Evolutionary conservation across 2,888 invertebrate species (phyloP), one percentile per base, ranked within the genome.

Genomic region (Panopea generosa): DNA sequence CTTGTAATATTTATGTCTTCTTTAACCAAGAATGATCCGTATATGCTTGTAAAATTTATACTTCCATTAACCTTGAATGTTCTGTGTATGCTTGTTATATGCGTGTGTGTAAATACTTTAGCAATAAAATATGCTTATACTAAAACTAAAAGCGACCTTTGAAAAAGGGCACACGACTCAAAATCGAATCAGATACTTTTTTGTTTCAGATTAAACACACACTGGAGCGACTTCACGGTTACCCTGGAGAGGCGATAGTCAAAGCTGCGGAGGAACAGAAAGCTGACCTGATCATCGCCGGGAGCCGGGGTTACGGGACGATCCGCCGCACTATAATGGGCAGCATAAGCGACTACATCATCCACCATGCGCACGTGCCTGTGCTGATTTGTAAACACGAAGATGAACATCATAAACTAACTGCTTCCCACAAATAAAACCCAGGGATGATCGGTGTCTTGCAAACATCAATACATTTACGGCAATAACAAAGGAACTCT

Each of bases 321-420:
- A 50, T 77, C 2, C 57, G 77, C 11, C 67, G 77, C n/a, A 77
- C 77, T 14, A 72, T 77, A 18, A 59, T 77, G 68, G 77, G 77
- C 27, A 77, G 77, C 53, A 66, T 72, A 18, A 77, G 77, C 26
- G 77, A 77, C 50, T 77, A 72, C 49, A 53, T 77, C 6, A 60
- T 72, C 0, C 77, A 77, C 50, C 77, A 77, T 29, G 27, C 77
- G 1, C 67, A 72, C 40, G 33, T 77, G 4, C 77, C 77, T 1
- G 77, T 77, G 2, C 43, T 71, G 7, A 60, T 77, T 24, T 71
- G 71, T 20, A 76, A 76, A 53, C 76, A 76, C 38, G 33, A 63
- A 24, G 68, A 74, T n/a, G 62, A 71, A 20, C 71, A 70, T 20
- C 56, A 56, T 50, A 70, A 63, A 22, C 20, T 63, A 22, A 49